Percentiles rank a stretch among this genome's conserved stretches.
These are phyloP conservation scores for Monopis laevigella DNA, from an alignment of 2,888 invertebrate genomes.

Conservation along the genomic window DNA sequence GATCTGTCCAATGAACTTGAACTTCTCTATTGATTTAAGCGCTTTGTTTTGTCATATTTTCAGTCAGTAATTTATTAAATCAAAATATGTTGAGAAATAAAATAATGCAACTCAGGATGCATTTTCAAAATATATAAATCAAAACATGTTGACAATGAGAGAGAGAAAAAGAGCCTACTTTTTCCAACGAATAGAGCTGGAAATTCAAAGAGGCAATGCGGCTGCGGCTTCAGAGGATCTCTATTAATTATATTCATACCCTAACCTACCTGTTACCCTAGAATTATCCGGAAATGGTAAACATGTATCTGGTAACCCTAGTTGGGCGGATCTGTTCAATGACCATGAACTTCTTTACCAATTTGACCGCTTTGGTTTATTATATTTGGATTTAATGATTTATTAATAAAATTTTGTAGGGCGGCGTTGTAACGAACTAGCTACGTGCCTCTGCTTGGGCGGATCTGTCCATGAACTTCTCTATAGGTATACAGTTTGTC, in stretches of 20 bases:
- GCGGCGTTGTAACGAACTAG: constrained; percentile 29
- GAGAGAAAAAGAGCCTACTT: too few relatives aligned
- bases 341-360: constrained; percentile 26
- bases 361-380: constrained; percentile 13
- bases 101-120: too few relatives aligned
- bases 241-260: too few relatives aligned
- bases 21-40: constrained; percentile 19
- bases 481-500: too few relatives aligned
- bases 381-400: not conserved
- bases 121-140: too few relatives aligned
- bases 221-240: too few relatives aligned
- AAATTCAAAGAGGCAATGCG: too few relatives aligned
- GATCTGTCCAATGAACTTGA: constrained; percentile 24
- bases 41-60: not conserved
- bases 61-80: not conserved
- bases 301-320: too few relatives aligned
- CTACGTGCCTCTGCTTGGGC: constrained; percentile 20
- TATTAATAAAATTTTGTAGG: constrained; percentile 16
- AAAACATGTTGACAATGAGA: too few relatives aligned
- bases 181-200: too few relatives aligned
- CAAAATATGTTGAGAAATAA: not conserved
- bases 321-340: constrained; percentile 13
- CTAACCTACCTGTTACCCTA: too few relatives aligned
- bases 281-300: too few relatives aligned
- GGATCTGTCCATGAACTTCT: constrained; percentile 21